Conservation (phyloP, 2,888 invertebrate genomes). For the Pyrocoelia pectoralis region DNA sequence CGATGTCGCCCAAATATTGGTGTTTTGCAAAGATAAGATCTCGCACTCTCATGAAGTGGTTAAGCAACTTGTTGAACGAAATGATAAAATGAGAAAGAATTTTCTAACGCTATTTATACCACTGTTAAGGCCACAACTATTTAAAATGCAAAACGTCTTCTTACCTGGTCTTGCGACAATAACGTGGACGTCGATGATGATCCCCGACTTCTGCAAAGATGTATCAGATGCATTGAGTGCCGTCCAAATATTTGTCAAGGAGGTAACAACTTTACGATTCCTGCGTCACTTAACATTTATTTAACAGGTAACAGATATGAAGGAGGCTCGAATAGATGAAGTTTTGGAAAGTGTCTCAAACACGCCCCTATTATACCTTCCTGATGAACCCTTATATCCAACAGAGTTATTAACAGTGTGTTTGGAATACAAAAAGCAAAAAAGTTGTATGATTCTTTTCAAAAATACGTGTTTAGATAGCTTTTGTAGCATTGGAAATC, state of each 20-base stretch:
- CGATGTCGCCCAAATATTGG: slow-evolving; percentile 77
- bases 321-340: slow-evolving; percentile 76
- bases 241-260: slow-evolving; percentile 73
- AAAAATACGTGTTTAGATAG: background rate
- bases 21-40: slow-evolving; percentile 76
- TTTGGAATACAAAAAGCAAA: background rate
- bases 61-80: slow-evolving; percentile 68
- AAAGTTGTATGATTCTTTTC: background rate
- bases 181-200: slow-evolving; percentile 84
- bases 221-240: slow-evolving; percentile 67
- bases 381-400: slow-evolving; percentile 69
- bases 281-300: background rate
- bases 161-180: slow-evolving; percentile 79
- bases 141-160: slow-evolving; percentile 74
- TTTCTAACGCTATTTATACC: slow-evolving; percentile 76
- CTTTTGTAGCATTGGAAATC: background rate
- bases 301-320: slow-evolving; percentile 72
- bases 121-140: slow-evolving; percentile 71
- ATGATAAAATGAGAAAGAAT: slow-evolving; percentile 65
- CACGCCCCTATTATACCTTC: slow-evolving; percentile 69
- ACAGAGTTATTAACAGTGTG: slow-evolving; percentile 51
- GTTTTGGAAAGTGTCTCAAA: slow-evolving; percentile 70
- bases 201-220: slow-evolving; percentile 68
- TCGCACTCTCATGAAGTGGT: slow-evolving; percentile 69
- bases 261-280: slow-evolving; percentile 61